phyloP scores from a whole-genome alignment of 1,140 invertebrate species.

The Watersipora subatra region DNA sequence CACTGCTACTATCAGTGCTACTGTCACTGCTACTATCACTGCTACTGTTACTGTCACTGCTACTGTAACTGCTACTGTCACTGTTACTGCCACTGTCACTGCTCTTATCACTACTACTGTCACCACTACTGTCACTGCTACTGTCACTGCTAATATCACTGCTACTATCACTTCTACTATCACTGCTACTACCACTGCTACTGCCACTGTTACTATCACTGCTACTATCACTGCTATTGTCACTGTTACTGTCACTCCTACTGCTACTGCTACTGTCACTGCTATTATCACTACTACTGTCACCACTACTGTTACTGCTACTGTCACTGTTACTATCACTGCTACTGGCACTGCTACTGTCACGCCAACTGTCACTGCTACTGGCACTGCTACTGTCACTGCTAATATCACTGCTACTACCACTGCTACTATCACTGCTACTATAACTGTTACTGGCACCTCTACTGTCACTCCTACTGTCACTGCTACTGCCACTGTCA shows the following conservation, averaged over 20 bases:
- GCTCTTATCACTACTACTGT: background rate
- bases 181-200: too few relatives aligned
- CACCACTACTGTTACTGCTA: background rate
- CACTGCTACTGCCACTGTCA: background rate
- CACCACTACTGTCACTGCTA: background rate
- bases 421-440: too few relatives aligned
- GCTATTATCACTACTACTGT: background rate
- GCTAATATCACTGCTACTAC: background rate
- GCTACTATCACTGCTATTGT: background rate
- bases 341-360: background rate
- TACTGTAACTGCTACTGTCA: background rate
- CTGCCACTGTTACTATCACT: too few relatives aligned
- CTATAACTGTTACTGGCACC: too few relatives aligned
- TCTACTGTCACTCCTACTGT: too few relatives aligned
- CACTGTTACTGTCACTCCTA: background rate
- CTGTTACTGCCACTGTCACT: background rate
- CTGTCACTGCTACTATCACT: background rate
- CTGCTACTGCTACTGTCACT: background rate
- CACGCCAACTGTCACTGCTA: background rate
- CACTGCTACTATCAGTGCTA: background rate
- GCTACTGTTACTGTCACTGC: background rate
- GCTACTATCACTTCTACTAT: too few relatives aligned
- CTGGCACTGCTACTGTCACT: background rate
- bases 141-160: background rate
- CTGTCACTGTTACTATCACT: background rate